These are phyloP conservation scores for Drosophila sucinea DNA, from an alignment of 1,140 invertebrate genomes.

Conservation along the genomic window DNA sequence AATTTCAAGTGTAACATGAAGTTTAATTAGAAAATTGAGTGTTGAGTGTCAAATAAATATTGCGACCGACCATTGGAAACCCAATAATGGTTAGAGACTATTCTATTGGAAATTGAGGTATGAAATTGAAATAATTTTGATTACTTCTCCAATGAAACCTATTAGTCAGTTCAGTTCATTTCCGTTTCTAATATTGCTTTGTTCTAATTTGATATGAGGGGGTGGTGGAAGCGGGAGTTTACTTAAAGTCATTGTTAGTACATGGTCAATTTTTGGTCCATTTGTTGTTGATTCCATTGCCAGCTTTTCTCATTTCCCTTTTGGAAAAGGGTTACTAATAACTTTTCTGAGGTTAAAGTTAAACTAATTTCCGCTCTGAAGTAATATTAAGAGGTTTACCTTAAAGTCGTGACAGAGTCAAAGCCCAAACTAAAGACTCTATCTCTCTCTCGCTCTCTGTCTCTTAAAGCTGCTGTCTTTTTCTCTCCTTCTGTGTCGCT, in stretches of 20 bases:
- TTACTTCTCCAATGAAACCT: no score
- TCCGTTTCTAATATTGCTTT: no score
- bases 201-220: no score
- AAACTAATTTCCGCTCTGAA: constrained; percentile 9
- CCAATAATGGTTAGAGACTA: no score
- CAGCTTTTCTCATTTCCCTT: constrained; percentile 3
- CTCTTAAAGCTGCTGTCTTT: neutral
- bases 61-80: no score
- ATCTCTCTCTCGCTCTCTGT: neutral
- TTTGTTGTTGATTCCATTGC: neutral
- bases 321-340: constrained; percentile 10
- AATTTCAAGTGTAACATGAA: neutral
- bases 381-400: constrained; percentile 12
- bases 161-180: no score
- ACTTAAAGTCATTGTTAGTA: no score
- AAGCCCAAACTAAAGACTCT: neutral
- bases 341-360: constrained; percentile 5
- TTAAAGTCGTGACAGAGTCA: constrained; percentile 6
- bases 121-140: no score
- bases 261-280: no score
- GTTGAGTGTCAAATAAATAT: no score
- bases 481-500: neutral
- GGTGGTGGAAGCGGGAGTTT: no score
- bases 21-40: neutral
- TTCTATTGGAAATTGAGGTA: no score